Evolutionary conservation across 1,140 invertebrate species (phyloP).

Genomic region (Drosophila lacertosa): DNA sequence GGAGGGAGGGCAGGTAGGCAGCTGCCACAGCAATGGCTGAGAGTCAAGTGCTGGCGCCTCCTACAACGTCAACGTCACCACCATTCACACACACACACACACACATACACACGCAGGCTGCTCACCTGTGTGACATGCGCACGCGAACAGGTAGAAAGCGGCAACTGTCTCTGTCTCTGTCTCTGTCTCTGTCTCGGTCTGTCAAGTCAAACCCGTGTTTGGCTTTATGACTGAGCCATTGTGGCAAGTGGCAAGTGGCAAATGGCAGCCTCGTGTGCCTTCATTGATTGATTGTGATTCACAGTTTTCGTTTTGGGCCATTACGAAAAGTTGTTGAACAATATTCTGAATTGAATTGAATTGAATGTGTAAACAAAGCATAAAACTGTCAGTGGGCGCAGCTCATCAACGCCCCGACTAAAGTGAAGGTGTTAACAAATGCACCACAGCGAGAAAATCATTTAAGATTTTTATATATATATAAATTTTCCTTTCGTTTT

Average conservation of each 20-base stretch:
- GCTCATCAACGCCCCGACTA: slow-evolving; percentile 62
- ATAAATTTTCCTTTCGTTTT: no score
- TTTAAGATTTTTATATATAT: slow-evolving; percentile 16
- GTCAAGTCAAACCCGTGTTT: no score
- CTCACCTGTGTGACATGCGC: slow-evolving; percentile 60
- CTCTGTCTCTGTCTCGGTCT: slow-evolving; percentile 21
- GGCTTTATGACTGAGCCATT: slow-evolving; percentile 8
- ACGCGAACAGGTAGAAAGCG: slow-evolving; percentile 58
- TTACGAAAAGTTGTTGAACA: slow-evolving; percentile 18
- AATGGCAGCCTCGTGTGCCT: slow-evolving; percentile 9
- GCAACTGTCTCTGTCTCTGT: slow-evolving; percentile 16
- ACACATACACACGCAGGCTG: neutral
- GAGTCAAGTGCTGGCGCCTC: slow-evolving; percentile 53
- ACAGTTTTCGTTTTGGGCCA: neutral
- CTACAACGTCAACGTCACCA: slow-evolving; percentile 42
- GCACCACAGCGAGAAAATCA: slow-evolving; percentile 34
- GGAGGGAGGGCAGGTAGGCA: slow-evolving; percentile 18
- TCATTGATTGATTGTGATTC: slow-evolving; percentile 36
- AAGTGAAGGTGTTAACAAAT: slow-evolving; percentile 77
- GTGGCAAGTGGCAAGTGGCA: slow-evolving; percentile 4
- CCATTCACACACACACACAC: slow-evolving; percentile 21
- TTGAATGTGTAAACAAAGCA: slow-evolving; percentile 81
- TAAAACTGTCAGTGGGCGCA: slow-evolving; percentile 82
- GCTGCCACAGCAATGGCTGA: slow-evolving; percentile 40
- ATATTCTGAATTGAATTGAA: slow-evolving; percentile 16